phyloP scores from a whole-genome alignment of 1,140 invertebrate genomes.

The Sweltsa coloradensis region DNA sequence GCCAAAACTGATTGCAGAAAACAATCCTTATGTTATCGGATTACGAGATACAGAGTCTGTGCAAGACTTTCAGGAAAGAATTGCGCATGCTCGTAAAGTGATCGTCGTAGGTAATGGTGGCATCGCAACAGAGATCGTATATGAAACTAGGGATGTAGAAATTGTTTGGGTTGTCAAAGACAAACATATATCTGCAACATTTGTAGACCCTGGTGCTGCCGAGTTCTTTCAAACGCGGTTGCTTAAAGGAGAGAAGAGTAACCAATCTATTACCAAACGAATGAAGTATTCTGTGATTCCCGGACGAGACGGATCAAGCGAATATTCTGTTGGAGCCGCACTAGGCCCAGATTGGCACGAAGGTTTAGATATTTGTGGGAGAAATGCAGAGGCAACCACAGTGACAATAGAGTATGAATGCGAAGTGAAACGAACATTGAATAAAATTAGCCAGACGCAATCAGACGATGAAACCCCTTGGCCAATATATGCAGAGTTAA shows the following conservation, averaged over 20 bases:
- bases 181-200: constrained; percentile 80
- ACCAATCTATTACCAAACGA: constrained; percentile 39
- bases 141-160: constrained; percentile 72
- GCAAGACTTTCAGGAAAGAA: constrained; percentile 55
- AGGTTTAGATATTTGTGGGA: constrained; percentile 49
- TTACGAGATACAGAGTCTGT: constrained; percentile 96
- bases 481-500: constrained; percentile 60
- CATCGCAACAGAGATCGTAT: constrained; percentile 90
- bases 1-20: constrained; percentile 60
- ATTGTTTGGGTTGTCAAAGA: constrained; percentile 92
- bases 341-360: constrained; percentile 92
- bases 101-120: constrained; percentile 92
- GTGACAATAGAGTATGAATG: constrained; percentile 51
- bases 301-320: constrained; percentile 27
- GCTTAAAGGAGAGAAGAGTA: constrained; percentile 20
- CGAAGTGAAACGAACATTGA: constrained; percentile 46
- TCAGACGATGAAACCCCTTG: constrained; percentile 33
- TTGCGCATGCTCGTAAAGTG: constrained; percentile 55
- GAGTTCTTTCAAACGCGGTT: constrained; percentile 67
- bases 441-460: constrained; percentile 15
- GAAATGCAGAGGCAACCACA: constrained; percentile 28
- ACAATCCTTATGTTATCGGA: constrained; percentile 60
- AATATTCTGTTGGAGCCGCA: constrained; percentile 54
- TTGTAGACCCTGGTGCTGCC: constrained; percentile 90
- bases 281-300: constrained; percentile 47